A percentile compares a stretch with the other conserved stretches of the same genome.
phyloP scores from a whole-genome alignment of 2,888 invertebrate genomes.

The Pardosa pseudoannulata region DNA sequence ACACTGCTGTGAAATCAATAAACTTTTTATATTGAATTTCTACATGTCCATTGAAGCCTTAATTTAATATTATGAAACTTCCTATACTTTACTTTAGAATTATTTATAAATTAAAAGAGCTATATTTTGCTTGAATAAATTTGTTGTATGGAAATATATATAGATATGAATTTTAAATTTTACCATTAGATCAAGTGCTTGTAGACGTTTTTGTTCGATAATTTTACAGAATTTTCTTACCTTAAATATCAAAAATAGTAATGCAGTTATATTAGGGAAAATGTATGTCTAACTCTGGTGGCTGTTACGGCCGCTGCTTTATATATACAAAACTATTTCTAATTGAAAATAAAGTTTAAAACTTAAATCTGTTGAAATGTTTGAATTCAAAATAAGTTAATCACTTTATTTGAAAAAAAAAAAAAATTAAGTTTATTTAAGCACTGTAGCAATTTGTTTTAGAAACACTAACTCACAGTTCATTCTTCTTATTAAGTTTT shows the following conservation, averaged over 20 bases:
- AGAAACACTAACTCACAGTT: too few relatives aligned
- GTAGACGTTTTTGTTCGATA: neutral
- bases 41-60: neutral
- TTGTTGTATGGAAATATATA: neutral
- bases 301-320: neutral
- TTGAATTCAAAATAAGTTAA: neutral
- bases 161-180: constrained; percentile 14
- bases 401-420: too few relatives aligned
- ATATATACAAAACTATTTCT: constrained; percentile 8
- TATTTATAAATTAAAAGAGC: constrained; percentile 13
- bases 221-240: neutral
- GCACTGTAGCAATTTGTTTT: too few relatives aligned
- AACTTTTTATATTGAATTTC: neutral
- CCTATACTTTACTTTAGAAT: neutral
- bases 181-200: neutral
- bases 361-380: neutral
- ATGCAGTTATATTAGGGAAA: neutral
- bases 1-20: constrained; percentile 10
- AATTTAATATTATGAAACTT: neutral
- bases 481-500: too few relatives aligned
- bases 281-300: neutral
- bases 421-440: too few relatives aligned
- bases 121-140: constrained; percentile 17
- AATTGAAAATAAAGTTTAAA: constrained; percentile 14
- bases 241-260: neutral